Base-by-base conservation (phyloP, 2,888 invertebrate genomes). In the Heliconius aoede region DNA sequence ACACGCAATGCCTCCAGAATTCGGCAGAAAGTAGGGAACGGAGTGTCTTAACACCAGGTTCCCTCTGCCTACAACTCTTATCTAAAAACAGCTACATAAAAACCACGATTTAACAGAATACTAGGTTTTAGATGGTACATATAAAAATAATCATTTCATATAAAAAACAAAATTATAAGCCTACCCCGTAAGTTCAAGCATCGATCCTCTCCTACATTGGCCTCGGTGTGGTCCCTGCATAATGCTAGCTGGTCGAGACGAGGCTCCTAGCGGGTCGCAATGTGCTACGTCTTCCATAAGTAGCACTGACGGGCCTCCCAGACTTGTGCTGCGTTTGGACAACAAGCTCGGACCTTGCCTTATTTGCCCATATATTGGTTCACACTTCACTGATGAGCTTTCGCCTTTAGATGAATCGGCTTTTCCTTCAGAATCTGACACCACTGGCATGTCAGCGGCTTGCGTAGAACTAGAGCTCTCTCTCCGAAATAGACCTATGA, bases 401-500 rank as follows among this genome's bases (percentile, higher is more conserved):
- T 85, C 85, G 81, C 93, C 91, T 80, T 94, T 92, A 73, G 87
- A 91, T 15, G 93, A 92, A n/a, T 91, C 88, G 69, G 92, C 92
- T 81, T 91, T 90, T 80, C 91, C 93, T 82, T 96, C 96, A 21
- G 95, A 95, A 81, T 96, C 96, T 72, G 95, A 96, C 28, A 94
- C 87, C 72, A 94, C 89, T 72, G 94, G 94, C 73, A 94, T 90
- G 65, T 95, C 95, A 55, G 89, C 94, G 1, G 95, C 95, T 83
- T 96, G 96, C 74, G 96, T 96, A 0, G 97, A 97, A 84, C 96
- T 95, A 82, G 96, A 95, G 90, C 97, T 97, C 89, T 98, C 98
- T 86, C 97, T 96, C 86, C 97, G 96, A 94, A 98, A 98, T 81
- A 98, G 95, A 92, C 98, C 98, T 95, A 98, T 97, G 92, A 98